Evolutionary conservation across 1,140 invertebrate genomes (phyloP), one percentile per base, ranked within the genome.

Genomic region (Armadillidium nasatum): DNA sequence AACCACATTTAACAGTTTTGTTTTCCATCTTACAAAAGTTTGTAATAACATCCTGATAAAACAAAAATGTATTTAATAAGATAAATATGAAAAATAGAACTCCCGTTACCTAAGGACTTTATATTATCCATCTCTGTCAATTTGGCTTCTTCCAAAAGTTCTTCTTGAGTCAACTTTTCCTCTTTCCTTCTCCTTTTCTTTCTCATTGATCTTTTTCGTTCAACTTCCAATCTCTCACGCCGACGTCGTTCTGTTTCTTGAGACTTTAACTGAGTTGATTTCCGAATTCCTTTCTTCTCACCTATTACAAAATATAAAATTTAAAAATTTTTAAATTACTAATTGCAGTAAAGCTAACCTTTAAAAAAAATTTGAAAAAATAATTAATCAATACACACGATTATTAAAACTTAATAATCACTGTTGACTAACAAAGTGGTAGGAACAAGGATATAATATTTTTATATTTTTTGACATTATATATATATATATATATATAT

Each of bases 51-150:
- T 33, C 33, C 6, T 33, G 33, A 33, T 6, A 33, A 33, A 33
- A 33, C 33, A 33, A 33, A 6, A 33, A 96, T 86, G 94, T 93
- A 2, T 96, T 84, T 33, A 33, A 33, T 33, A 33, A 33, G 1
- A 33, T 3, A 3, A 33, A 33, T 33, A 33, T 33, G 87, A 33
- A 33, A 33, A 33, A 33, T 33, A 33, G 6, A 19, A 74, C 75
- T 45, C 44, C 50, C 11, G 72, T 68, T 87, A 94, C 93, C 94
- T 83, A 98, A 87, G 71, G 94, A 96, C 86, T 94, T 93, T 3
- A 96, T 84, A 87, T 99, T 99, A 82, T 95, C 89, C 83, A 92
- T 86, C 85, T 98, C 96, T 0, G 97, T 99, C 60, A 92, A 88
- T 85, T 94, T 91, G 0, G 96, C 95, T 87, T 99, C 97, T 82